Conservation (phyloP, 2,797 vertebrate species). For the Onychomys arenicola region DNA sequence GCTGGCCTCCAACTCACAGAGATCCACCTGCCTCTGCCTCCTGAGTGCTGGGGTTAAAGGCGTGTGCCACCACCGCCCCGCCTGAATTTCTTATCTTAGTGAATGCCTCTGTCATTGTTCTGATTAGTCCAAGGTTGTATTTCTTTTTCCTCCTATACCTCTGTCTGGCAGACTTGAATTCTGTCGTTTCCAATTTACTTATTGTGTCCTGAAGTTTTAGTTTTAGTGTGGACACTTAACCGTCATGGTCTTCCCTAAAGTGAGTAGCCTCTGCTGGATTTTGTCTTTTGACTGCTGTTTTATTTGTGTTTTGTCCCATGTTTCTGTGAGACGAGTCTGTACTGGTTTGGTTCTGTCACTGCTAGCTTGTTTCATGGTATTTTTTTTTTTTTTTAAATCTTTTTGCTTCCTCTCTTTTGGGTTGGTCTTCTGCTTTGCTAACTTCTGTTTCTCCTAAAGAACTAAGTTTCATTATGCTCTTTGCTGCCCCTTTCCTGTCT, state of each 20-base stretch:
- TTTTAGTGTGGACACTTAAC: background rate
- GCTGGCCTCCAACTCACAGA: too few species aligned
- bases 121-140: background rate
- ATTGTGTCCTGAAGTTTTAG: background rate
- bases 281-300: background rate
- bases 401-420: slow-evolving; percentile 33
- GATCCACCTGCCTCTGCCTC: too few species aligned
- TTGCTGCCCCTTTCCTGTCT: background rate
- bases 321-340: background rate
- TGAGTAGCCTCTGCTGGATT: background rate
- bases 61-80: too few species aligned
- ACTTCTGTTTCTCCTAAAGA: background rate
- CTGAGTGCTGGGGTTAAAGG: too few species aligned
- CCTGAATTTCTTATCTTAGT: background rate
- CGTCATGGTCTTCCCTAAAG: background rate
- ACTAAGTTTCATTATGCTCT: background rate
- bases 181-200: background rate
- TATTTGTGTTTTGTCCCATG: background rate
- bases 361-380: background rate
- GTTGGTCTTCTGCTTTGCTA: background rate
- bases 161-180: background rate
- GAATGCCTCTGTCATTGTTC: background rate
- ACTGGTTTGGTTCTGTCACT: background rate
- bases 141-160: background rate
- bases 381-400: background rate